Evolutionary conservation across 1,140 invertebrate species (phyloP).

Genomic region (Trinorchestia longiramus): DNA sequence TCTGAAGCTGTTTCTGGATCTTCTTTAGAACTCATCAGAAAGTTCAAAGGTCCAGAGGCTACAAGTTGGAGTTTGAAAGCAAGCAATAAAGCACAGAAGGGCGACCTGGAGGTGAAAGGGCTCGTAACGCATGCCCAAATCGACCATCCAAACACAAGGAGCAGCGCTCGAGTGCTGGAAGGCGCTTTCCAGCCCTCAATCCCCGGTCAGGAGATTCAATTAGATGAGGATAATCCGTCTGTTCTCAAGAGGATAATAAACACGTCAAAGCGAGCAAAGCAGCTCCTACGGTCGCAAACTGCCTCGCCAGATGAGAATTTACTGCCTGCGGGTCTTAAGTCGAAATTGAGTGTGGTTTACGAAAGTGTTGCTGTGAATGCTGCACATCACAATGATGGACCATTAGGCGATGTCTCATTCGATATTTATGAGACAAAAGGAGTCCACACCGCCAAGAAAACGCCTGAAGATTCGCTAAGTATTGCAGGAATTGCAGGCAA

Average conservation of each 20-base stretch:
- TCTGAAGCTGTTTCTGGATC: background rate
- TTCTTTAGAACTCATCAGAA: background rate
- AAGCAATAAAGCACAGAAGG: background rate
- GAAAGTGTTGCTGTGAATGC: background rate
- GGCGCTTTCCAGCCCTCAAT: background rate
- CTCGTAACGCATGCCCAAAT: background rate
- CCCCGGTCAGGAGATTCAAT: conserved; percentile 38
- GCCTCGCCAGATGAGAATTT: conserved; percentile 36
- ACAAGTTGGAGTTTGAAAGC: background rate
- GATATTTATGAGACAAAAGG: conserved; percentile 3
- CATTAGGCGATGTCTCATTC: background rate
- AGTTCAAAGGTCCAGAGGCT: background rate
- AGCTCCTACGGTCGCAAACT: background rate
- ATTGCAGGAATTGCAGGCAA: too few species aligned
- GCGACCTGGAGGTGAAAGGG: background rate
- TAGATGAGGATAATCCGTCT: conserved; percentile 54
- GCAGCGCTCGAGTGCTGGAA: background rate
- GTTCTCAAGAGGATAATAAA: conserved; percentile 46
- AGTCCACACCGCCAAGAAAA: background rate
- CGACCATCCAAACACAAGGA: conserved; percentile 18
- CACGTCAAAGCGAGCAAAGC: conserved; percentile 31
- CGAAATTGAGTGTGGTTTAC: conserved; percentile 30
- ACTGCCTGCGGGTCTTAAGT: background rate
- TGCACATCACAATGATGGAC: background rate
- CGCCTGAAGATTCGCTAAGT: background rate